These are phyloP conservation scores for Romanogobio albipinnatus DNA, from an alignment of 2,113 vertebrate genomes.

Conservation along the genomic window DNA sequence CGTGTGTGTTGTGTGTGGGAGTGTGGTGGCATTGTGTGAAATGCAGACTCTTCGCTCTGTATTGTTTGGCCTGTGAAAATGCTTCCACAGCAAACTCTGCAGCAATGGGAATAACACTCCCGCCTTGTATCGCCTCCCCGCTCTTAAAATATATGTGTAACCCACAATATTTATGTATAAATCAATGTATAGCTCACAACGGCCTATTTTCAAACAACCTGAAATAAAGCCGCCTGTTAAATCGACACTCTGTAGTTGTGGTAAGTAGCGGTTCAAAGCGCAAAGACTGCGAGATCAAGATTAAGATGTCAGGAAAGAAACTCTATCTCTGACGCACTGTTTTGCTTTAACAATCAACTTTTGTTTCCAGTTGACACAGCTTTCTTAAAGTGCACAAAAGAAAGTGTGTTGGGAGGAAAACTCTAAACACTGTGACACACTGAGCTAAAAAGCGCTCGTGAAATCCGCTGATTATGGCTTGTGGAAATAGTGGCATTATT, in stretches of 20 bases:
- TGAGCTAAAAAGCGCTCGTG: conserved; percentile 18
- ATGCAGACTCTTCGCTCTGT: conserved; percentile 44
- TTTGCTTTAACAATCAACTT: neutral
- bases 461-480: neutral
- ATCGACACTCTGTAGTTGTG: neutral
- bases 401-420: neutral
- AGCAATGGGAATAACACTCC: conserved; percentile 34
- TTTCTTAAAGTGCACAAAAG: neutral
- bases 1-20: conserved; percentile 17
- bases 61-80: conserved; percentile 43
- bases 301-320: conserved; percentile 1
- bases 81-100: conserved; percentile 35
- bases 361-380: neutral
- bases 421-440: neutral
- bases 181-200: conserved; percentile 13
- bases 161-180: conserved; percentile 38
- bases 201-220: neutral
- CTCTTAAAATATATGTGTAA: conserved; percentile 43
- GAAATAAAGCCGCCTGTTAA: neutral
- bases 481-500: conserved; percentile 30
- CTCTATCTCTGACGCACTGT: neutral
- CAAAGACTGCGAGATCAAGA: neutral
- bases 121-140: conserved; percentile 10
- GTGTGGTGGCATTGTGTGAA: conserved; percentile 25
- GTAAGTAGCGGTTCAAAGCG: neutral